These are phyloP conservation scores for Pyxicephalus adspersus DNA, from an alignment of 2,113 vertebrate genomes.

Conservation along the genomic window DNA sequence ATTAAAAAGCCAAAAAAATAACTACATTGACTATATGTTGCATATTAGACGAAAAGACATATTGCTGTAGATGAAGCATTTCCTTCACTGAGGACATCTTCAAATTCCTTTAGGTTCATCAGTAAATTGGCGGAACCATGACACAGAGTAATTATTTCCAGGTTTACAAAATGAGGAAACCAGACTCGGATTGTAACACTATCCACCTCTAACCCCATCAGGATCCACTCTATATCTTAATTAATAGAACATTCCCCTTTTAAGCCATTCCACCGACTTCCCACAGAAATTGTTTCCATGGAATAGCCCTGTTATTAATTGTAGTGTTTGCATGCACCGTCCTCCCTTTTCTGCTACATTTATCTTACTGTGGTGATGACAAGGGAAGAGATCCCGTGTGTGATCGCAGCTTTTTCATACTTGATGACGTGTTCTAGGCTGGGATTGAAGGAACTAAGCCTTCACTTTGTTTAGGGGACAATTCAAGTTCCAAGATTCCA, in stretches of 20 bases:
- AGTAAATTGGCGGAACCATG: slow-evolving; percentile 8
- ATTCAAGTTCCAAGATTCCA: no score
- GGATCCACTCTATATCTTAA: slow-evolving; percentile 25
- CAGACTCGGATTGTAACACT: slow-evolving; percentile 14
- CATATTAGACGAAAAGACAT: no score
- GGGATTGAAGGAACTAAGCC: no score
- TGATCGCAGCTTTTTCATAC: no score
- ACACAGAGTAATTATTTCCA: slow-evolving; percentile 31
- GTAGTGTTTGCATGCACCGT: background rate
- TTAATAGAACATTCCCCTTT: slow-evolving; percentile 37
- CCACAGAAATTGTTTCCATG: slow-evolving; percentile 17
- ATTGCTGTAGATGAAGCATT: no score
- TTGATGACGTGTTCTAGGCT: no score
- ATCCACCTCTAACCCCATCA: slow-evolving; percentile 1
- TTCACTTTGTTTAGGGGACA: no score
- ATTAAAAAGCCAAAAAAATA: no score
- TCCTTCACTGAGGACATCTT: background rate
- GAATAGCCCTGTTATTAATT: slow-evolving; percentile 4
- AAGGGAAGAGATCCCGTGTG: no score
- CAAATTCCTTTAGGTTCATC: slow-evolving; percentile 18
- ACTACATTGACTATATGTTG: no score
- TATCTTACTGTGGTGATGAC: no score
- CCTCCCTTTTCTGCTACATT: no score
- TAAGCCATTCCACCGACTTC: background rate
- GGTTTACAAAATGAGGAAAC: slow-evolving; percentile 7